Evolutionary conservation across 2,888 invertebrate genomes (phyloP).

Genomic region (Lordiphosa fenestrarum): DNA sequence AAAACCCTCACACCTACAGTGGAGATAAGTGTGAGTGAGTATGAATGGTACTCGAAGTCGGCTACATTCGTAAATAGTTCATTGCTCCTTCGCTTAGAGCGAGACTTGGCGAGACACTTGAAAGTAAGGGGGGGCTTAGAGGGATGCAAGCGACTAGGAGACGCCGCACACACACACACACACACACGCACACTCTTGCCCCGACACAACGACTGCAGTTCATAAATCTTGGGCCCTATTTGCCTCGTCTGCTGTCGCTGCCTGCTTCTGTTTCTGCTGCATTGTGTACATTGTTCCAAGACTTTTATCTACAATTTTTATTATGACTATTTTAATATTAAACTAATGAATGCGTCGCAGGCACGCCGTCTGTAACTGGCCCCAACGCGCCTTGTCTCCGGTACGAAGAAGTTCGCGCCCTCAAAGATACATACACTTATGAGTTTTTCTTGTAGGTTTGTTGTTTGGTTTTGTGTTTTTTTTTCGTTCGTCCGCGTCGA

Average conservation of each 20-base stretch:
- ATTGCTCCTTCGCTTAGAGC: conserved; percentile 59
- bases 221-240: conserved; percentile 65
- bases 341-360: conserved; percentile 70
- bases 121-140: not conserved
- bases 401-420: conserved; percentile 27
- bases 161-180: conserved; percentile 40
- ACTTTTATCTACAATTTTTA: conserved; percentile 68
- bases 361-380: conserved; percentile 53
- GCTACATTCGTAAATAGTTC: conserved; percentile 68
- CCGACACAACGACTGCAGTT: conserved; percentile 52
- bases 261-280: conserved; percentile 24
- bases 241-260: conserved; percentile 41
- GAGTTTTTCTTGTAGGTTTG: conserved; percentile 40
- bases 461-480: not conserved
- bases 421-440: conserved; percentile 42
- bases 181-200: conserved; percentile 17
- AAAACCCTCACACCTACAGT: conserved; percentile 7
- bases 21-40: conserved; percentile 23
- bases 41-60: conserved; percentile 31
- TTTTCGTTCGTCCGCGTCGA: conserved; percentile 8
- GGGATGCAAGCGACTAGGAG: conserved; percentile 34
- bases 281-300: conserved; percentile 54
- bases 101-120: conserved; percentile 38
- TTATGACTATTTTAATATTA: conserved; percentile 74
- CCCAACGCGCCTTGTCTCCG: not conserved